Percentiles rank a stretch among this genome's conserved stretches.
Evolutionary conservation across 2,888 invertebrate species (phyloP).

Genomic region (Theodoxus fluviatilis): DNA sequence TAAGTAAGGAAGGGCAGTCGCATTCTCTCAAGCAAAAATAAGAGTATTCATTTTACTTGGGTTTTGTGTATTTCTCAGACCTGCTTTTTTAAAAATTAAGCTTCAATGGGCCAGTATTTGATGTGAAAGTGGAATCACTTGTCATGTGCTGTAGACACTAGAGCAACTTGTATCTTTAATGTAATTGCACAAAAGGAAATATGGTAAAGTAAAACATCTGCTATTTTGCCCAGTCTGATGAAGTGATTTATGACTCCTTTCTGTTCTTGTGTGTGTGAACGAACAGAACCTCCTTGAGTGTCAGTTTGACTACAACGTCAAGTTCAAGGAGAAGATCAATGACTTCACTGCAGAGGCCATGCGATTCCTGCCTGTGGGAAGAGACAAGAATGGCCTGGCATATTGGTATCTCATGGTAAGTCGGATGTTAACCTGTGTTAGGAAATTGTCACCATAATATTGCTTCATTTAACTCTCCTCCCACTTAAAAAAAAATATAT

Average conservation of each 20-base stretch:
- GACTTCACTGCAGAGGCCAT: constrained; percentile 78
- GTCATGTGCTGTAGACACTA: neutral
- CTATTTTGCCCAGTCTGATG: neutral
- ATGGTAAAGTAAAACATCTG: neutral
- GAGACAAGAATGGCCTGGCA: constrained; percentile 86
- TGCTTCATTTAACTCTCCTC: too few relatives aligned
- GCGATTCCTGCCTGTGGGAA: constrained; percentile 86
- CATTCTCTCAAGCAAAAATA: too few relatives aligned
- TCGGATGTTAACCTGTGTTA: constrained; percentile 12
- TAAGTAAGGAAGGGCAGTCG: too few relatives aligned
- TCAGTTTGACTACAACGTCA: constrained; percentile 92
- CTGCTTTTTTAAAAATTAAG: too few relatives aligned
- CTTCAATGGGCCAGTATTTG: too few relatives aligned
- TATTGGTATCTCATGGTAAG: constrained; percentile 84
- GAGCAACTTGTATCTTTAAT: neutral
- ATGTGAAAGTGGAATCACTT: neutral
- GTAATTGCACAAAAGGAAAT: neutral
- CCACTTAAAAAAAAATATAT: neutral
- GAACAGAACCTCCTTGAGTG: constrained; percentile 86
- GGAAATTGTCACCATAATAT: neutral
- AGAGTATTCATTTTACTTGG: too few relatives aligned
- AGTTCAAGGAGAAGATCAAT: constrained; percentile 80
- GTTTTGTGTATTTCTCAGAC: too few relatives aligned
- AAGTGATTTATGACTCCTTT: constrained; percentile 26
- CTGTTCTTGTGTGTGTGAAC: too few relatives aligned